Base-by-base conservation (phyloP, 2,888 invertebrate genomes). In the Cheilosia scutellata region DNA sequence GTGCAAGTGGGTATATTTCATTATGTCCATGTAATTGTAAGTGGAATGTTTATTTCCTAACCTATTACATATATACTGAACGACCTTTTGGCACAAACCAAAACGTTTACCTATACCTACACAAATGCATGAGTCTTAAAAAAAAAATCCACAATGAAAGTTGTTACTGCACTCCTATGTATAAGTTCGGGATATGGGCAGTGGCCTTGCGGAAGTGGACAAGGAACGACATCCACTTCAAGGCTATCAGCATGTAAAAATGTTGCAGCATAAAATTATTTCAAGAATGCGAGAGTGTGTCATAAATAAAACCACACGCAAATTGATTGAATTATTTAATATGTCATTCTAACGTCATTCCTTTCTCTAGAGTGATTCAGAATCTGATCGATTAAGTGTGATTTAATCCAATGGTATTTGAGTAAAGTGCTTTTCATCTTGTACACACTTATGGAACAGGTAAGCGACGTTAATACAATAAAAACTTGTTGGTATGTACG, bases 171-270 rank as follows among this genome's bases (percentile, higher is more conserved):
- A 65, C 55, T 60, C 9, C 29, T 37, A 49, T 65, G 37, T 58
- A 78, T 55, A 62, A 29, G 79, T 84, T 82, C 70, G 74, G 65
- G 68, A 75, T 65, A 75, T 82, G 66, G 78, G 65, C 37, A 83
- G 76, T 87, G 87, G 82, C 87, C 87, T 87, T 87, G 87, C 87
- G 58, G 87, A 82, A 83, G 60, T 77, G 57, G 27, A 76, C 65
- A 82, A 47, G 25, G 74, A 62, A 68, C 74, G 70, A 62, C 80
- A 71, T 75, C 53, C 51, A 66, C 53, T 60, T 84, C 80, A 84
- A 80, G 84, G 80, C 84, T 71, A 60, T 71, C 80, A 75, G 63
- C 75, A 66, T 70, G 31, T 47, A 44, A 55, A 65, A 60, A 49
- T 49, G 29, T 60, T 63, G 53, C 62, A 68, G n/a, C n/a, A 60